phyloP scores from a whole-genome alignment of 2,888 invertebrate genomes.

The Trichogramma evanescens region DNA sequence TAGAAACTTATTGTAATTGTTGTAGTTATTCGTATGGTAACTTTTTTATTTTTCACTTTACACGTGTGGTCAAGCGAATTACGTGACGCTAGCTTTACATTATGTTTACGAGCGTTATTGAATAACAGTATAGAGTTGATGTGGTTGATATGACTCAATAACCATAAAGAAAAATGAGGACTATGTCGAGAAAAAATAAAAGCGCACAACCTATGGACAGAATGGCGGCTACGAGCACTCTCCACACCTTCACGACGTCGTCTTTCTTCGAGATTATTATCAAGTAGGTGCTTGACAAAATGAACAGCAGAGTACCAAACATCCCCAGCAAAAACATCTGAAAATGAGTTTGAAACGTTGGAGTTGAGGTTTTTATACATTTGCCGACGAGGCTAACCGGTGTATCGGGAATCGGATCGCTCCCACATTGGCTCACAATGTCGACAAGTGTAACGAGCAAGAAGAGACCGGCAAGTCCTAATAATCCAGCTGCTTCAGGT shows the following conservation, averaged over 20 bases:
- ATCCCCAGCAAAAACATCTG: slow-evolving; percentile 36
- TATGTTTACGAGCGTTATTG: too few relatives aligned
- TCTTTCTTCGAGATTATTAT: slow-evolving; percentile 23
- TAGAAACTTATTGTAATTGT: too few relatives aligned
- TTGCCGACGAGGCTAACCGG: slow-evolving; percentile 31
- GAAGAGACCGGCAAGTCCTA: slow-evolving; percentile 27
- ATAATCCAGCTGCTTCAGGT: slow-evolving; percentile 24
- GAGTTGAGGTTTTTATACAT: neutral
- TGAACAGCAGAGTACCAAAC: slow-evolving; percentile 28
- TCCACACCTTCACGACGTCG: slow-evolving; percentile 23
- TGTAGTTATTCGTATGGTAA: too few relatives aligned
- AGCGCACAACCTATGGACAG: slow-evolving; percentile 25
- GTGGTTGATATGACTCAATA: slow-evolving; percentile 23
- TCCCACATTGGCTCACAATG: slow-evolving; percentile 40
- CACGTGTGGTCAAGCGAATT: too few relatives aligned
- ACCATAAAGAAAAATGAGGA: slow-evolving; percentile 33
- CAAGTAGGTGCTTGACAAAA: slow-evolving; percentile 27
- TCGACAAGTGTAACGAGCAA: slow-evolving; percentile 39
- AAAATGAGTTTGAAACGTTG: neutral
- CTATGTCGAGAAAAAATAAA: slow-evolving; percentile 30
- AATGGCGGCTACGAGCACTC: slow-evolving; percentile 23
- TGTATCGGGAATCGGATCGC: slow-evolving; percentile 42
- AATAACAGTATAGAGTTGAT: too few relatives aligned
- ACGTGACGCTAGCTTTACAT: too few relatives aligned
- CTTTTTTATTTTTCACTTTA: too few relatives aligned